A percentile compares a stretch with the other conserved stretches of the same genome.
Evolutionary conservation across 2,113 vertebrate species (phyloP).

Genomic region (Sapayoa aenigma): DNA sequence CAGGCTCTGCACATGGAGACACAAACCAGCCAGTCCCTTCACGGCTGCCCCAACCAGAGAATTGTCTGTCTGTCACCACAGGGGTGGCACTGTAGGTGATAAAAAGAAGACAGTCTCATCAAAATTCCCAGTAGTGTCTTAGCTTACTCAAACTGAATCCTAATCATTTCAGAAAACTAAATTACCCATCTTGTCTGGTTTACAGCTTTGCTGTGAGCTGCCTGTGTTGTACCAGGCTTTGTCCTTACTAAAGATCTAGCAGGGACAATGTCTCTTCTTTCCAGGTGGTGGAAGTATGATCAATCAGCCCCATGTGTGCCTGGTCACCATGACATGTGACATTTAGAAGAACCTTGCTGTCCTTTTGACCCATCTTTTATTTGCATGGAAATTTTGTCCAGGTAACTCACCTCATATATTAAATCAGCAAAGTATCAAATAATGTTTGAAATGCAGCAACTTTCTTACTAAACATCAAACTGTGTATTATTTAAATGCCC

Average conservation of each 20-base stretch:
- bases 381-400: neutral
- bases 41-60: neutral
- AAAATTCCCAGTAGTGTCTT: neutral
- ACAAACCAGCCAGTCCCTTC: neutral
- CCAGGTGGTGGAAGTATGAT: neutral
- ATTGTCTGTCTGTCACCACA: neutral
- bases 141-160: neutral
- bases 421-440: neutral
- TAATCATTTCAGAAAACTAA: neutral
- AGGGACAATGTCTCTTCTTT: neutral
- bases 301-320: too few relatives aligned
- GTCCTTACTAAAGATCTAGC: neutral
- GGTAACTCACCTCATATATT: neutral
- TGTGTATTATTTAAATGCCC: neutral
- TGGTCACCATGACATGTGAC: accelerated
- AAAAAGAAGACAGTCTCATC: accelerated
- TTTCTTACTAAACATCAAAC: neutral
- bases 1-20: neutral
- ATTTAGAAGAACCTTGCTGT: neutral
- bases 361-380: neutral
- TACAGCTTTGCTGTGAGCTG: neutral
- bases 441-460: neutral
- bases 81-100: neutral
- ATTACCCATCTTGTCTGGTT: neutral
- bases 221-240: neutral